Percentiles rank a stretch among this genome's conserved stretches.
These are phyloP conservation scores for Scrobipalpa costella DNA, from an alignment of 2,888 invertebrate species.

Conservation along the genomic window DNA sequence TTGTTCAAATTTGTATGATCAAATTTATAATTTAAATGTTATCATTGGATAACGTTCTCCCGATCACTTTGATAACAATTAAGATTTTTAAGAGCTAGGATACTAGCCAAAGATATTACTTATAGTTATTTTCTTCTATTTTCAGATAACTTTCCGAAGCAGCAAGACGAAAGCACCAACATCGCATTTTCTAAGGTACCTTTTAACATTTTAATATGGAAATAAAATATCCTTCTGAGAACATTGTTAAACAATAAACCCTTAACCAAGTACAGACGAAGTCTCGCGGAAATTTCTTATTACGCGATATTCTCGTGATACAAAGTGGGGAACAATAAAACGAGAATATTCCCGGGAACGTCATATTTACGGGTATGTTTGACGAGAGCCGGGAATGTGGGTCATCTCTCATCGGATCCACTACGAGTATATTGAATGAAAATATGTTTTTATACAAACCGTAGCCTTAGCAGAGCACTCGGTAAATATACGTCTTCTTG, in stretches of 20 bases:
- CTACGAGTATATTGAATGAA: slow-evolving; percentile 5
- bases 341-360: not conserved
- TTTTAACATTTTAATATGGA: not conserved
- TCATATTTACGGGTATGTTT: slow-evolving; percentile 6
- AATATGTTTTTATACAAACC: slow-evolving; percentile 6
- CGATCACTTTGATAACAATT: too few relatives aligned
- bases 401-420: not conserved
- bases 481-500: not conserved
- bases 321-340: slow-evolving; percentile 12
- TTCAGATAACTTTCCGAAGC: not conserved
- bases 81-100: too few relatives aligned
- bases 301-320: not conserved
- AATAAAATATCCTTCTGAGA: too few relatives aligned
- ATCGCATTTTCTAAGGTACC: not conserved
- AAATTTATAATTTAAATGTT: too few relatives aligned
- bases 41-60: too few relatives aligned
- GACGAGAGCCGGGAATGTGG: slow-evolving; percentile 7
- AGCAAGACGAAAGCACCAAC: not conserved
- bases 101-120: too few relatives aligned
- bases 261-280: too few relatives aligned
- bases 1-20: too few relatives aligned
- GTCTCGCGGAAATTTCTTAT: slow-evolving; percentile 21
- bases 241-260: too few relatives aligned
- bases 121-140: not conserved
- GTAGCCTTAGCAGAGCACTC: not conserved